A percentile compares a stretch with the other conserved stretches of the same genome.
Evolutionary conservation across 2,797 vertebrate species (phyloP).

Genomic region (Lepilemur ruficaudatus): DNA sequence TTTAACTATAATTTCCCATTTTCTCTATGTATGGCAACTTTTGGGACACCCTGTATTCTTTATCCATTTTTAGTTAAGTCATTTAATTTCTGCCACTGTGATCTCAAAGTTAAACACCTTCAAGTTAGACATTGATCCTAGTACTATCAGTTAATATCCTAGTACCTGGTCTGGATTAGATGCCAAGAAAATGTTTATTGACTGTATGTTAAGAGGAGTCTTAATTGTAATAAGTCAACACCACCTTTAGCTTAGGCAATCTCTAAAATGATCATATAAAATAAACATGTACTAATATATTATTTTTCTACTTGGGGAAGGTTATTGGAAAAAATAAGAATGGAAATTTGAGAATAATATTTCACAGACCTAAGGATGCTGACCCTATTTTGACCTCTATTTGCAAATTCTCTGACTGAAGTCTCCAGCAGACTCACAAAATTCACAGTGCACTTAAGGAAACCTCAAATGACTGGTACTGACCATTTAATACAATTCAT

Average conservation of each 20-base stretch:
- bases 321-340: not conserved
- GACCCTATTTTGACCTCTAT: not conserved
- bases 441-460: slow-evolving; percentile 94
- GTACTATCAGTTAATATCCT: not conserved
- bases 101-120: not conserved
- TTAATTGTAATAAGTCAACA: not conserved
- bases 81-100: not conserved
- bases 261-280: not conserved
- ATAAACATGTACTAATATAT: not conserved
- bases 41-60: not conserved
- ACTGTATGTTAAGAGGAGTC: not conserved
- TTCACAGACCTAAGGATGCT: not conserved
- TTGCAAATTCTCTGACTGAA: slow-evolving; percentile 11
- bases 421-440: slow-evolving; percentile 77
- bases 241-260: not conserved
- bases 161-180: not conserved
- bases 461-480: slow-evolving; percentile 91
- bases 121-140: not conserved
- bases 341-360: not conserved
- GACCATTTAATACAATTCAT: slow-evolving; percentile 93
- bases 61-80: not conserved
- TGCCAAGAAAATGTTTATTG: not conserved
- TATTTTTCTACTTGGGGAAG: not conserved
- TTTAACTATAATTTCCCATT: no score
- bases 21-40: no score